Evolutionary conservation across 2,113 vertebrate genomes (phyloP).

Genomic region (Athene cunicularia): DNA sequence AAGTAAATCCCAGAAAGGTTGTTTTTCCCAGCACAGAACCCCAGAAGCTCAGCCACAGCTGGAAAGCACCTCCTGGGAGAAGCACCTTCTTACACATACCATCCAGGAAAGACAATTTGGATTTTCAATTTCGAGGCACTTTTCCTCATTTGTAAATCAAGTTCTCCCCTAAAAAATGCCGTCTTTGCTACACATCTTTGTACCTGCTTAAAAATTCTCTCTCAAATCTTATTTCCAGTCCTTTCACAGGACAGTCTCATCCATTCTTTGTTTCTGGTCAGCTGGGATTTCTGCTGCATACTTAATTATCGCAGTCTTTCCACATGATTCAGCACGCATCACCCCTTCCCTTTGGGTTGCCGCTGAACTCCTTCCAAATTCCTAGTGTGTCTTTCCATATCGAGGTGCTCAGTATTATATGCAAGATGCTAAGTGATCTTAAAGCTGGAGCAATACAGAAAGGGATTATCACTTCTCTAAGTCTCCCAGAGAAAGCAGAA

Average conservation of each 20-base stretch:
- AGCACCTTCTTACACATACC: not conserved
- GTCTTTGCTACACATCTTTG: not conserved
- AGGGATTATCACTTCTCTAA: conserved; percentile 38
- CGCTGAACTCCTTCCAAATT: conserved; percentile 59
- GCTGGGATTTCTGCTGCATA: conserved; percentile 36
- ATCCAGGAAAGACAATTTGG: not conserved
- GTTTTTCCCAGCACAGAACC: not conserved
- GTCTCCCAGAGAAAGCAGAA: conserved; percentile 29
- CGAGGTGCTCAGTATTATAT: conserved; percentile 4
- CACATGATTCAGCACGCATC: conserved; percentile 45
- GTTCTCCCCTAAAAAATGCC: not conserved
- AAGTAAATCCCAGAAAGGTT: not conserved
- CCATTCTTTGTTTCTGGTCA: conserved; percentile 38
- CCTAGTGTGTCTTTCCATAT: conserved; percentile 54
- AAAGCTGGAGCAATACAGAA: conserved; percentile 28
- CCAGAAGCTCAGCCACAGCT: not conserved
- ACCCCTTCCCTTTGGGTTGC: conserved; percentile 22
- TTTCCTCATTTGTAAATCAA: not conserved
- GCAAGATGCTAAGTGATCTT: conserved; percentile 26
- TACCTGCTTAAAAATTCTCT: conserved; percentile 23
- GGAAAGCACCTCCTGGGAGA: not conserved
- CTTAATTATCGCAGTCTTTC: conserved; percentile 58
- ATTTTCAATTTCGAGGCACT: not conserved
- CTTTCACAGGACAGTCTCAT: not conserved
- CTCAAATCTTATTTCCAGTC: conserved; percentile 22